Evolutionary conservation across 2,888 invertebrate species (phyloP), one percentile per base, ranked within the genome.

Genomic region (Conchocele bisecta): DNA sequence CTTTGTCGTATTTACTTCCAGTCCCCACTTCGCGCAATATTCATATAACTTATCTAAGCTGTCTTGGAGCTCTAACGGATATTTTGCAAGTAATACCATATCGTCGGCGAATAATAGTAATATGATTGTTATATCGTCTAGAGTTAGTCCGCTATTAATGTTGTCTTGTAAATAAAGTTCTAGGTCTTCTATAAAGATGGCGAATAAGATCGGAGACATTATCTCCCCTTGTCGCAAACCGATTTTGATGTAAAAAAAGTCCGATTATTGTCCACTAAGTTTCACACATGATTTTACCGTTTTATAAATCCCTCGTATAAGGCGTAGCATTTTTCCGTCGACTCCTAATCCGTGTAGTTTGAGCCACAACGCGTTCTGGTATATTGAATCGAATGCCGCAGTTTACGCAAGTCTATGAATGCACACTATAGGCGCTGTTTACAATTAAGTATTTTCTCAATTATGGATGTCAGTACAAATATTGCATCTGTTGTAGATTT

Each of bases 31-130:
- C 17, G 48, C 13, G 57, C 61, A 68, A 44, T 68, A 56, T 1
- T 4, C 6, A 7, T 48, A 6, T 20, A 70, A 28, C 0, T 13
- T 13, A 13, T 70, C 51, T 31, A 64, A 15, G 35, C 31, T 33
- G 7, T 24, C 15, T 24, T 56, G 65, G n/a, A 71, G 29, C 22
- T 66, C 71, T 1, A 42, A n/a, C 11, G 13, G 0, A 26, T 33
- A 15, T 7, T 71, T 44, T 15, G 42, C 39, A 2, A 71, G 4
- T 5, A 66, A 35, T 4, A 66, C 56, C 60, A 66, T 65, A 48
- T 66, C 71, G n/a, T 71, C 71, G n/a, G 71, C 66, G 66, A 39
- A 71, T 4, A 58, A 28, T 37, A 65, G 7, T 33, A 70, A 28
- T 20, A 65, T 59, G 22, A 65, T 28, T 5, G 39, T 46, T 33